Evolutionary conservation across 2,888 invertebrate genomes (phyloP).

Genomic region (Polyploca ridens): DNA sequence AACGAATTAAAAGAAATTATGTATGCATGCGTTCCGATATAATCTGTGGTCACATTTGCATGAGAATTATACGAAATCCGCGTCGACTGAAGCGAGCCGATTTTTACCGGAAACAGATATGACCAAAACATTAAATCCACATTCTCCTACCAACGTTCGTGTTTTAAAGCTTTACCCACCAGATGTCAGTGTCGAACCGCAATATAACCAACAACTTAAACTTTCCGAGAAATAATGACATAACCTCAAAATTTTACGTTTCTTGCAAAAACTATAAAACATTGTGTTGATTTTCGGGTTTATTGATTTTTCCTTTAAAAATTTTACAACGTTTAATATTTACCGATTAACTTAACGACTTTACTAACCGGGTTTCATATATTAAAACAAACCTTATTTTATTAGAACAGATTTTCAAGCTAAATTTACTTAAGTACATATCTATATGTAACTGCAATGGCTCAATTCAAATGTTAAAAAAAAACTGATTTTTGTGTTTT

Average conservation of each 20-base stretch:
- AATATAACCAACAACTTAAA: slow-evolving; percentile 38
- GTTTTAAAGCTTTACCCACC: slow-evolving; percentile 23
- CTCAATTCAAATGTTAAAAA: too few relatives aligned
- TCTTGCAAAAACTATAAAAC: slow-evolving; percentile 31
- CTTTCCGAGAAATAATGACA: slow-evolving; percentile 32
- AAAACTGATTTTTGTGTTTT: too few relatives aligned
- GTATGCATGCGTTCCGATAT: not conserved
- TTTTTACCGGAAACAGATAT: slow-evolving; percentile 5
- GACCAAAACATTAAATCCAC: not conserved
- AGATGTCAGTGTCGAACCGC: slow-evolving; percentile 43
- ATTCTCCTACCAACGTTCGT: not conserved
- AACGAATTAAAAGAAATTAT: not conserved
- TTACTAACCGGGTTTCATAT: not conserved
- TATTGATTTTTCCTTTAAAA: slow-evolving; percentile 2
- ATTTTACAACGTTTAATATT: not conserved
- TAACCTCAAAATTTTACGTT: slow-evolving; percentile 21
- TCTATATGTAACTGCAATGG: too few relatives aligned
- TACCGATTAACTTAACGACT: not conserved
- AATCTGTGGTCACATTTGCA: not conserved
- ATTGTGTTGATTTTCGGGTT: slow-evolving; percentile 2
- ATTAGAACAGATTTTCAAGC: not conserved
- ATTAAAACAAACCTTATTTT: not conserved
- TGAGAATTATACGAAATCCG: not conserved
- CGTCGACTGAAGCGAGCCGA: not conserved
- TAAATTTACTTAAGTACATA: too few relatives aligned